phyloP scores from a whole-genome alignment of 2,888 invertebrate species.

The Onchidella celtica region DNA sequence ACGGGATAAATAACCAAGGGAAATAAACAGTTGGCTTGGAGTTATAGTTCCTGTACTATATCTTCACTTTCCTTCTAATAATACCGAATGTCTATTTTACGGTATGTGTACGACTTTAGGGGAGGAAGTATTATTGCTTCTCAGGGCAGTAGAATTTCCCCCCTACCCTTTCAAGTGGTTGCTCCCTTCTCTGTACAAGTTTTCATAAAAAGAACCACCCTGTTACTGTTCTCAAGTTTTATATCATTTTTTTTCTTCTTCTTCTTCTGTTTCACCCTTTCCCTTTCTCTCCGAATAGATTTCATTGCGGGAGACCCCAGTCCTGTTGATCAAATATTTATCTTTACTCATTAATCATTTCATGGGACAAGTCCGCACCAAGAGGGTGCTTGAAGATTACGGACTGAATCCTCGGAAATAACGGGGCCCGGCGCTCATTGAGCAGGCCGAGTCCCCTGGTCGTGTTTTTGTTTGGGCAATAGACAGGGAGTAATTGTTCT shows the following conservation, averaged over 20 bases:
- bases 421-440: conserved; percentile 30
- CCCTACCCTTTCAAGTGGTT: not conserved
- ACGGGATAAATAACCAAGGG: too few species aligned
- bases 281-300: not conserved
- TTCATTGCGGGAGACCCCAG: conserved; percentile 40
- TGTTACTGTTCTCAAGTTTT: not conserved
- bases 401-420: conserved; percentile 40
- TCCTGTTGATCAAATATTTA: conserved; percentile 58
- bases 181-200: not conserved
- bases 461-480: conserved; percentile 47
- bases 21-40: too few species aligned
- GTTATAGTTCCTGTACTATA: too few species aligned
- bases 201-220: not conserved
- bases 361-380: conserved; percentile 33
- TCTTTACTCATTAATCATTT: conserved; percentile 58
- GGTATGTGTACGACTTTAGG: too few species aligned
- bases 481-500: conserved; percentile 60
- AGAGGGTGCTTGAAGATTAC: conserved; percentile 16
- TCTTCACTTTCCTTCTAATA: too few species aligned
- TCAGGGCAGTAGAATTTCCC: too few species aligned
- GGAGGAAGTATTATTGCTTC: too few species aligned
- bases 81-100: too few species aligned
- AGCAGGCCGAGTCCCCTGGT: conserved; percentile 3
- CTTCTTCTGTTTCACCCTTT: too few species aligned
- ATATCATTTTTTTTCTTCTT: too few species aligned